phyloP scores from a whole-genome alignment of 2,888 invertebrate genomes.

The Physocephala rufipes region DNA sequence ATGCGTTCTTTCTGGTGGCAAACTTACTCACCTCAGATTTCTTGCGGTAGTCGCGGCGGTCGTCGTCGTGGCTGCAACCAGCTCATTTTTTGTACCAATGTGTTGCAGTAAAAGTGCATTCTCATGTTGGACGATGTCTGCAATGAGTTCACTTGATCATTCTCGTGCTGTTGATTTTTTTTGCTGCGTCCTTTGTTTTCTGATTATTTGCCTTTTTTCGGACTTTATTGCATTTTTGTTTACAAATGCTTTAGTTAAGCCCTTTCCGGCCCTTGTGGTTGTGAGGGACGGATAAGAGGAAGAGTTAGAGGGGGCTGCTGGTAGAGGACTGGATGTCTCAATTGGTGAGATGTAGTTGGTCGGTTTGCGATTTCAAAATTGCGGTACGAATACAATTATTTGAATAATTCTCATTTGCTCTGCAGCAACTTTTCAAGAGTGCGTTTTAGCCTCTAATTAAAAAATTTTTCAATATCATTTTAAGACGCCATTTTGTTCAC shows the following conservation, averaged over 20 bases:
- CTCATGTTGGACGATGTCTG: conserved; percentile 12
- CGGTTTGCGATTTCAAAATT: neutral
- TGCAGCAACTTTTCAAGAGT: conserved; percentile 20
- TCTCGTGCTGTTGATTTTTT: no score
- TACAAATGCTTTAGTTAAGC: conserved; percentile 30
- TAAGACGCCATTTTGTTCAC: neutral
- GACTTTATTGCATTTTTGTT: conserved; percentile 33
- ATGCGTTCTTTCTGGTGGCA: neutral
- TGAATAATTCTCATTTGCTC: conserved; percentile 23
- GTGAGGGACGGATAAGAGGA: neutral
- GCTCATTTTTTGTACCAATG: neutral
- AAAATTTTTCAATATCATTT: neutral
- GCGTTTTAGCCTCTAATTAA: conserved; percentile 26
- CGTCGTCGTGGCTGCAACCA: neutral
- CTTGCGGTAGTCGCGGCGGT: neutral
- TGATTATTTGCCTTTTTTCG: conserved; percentile 2
- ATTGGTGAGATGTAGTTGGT: neutral
- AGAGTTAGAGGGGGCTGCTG: neutral
- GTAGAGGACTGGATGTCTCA: neutral
- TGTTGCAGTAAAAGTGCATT: conserved; percentile 28
- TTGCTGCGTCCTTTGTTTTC: neutral
- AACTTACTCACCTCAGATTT: conserved; percentile 2
- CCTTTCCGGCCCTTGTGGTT: neutral
- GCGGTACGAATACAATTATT: neutral
- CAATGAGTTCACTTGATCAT: neutral